Evolutionary conservation across 2,797 vertebrate species (phyloP), one percentile per base, ranked within the genome.

Genomic region (Scolopax rusticola): DNA sequence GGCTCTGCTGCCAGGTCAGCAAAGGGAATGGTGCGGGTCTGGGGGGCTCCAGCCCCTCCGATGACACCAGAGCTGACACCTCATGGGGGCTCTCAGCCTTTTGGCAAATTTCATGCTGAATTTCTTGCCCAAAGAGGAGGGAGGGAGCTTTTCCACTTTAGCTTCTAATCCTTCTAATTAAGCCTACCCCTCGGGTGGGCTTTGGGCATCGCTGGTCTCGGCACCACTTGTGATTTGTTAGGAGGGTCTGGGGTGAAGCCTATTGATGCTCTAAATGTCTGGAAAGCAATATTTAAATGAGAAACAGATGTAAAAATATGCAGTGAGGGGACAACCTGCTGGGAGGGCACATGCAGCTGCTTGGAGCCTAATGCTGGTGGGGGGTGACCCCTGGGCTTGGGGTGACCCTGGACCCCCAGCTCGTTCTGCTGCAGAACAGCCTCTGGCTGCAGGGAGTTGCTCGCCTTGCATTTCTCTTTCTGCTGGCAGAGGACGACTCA

Each of bases 181-280:
- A 41, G 33, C 33, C 33, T 33, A 33, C 33, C 2, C 48, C 33
- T 40, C 0, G 3, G 38, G 1, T 28, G 60, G 21, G 59, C 59
- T 76, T 20, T 0, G 2, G 32, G 32, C 15, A 8, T 21, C 5
- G 0, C 25, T 80, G 27, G 12, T 38, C 5, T 0, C 0, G 2
- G 63, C 56, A 50, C 48, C 8, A 0, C 8, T 14, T 11, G 0
- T 13, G 33, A 19, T 30, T 30, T 38, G 33, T 21, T 0, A 1
- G 54, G 27, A 38, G 11, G 13, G 4, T 20, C 47, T 36, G 9
- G 25, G 12, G 5, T 53, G 45, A 64, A 64, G 23, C 24, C 85
- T 60, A n/a, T 6, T 38, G 94, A 3, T 70, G 84, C 43, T 87
- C 17, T 74, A 4, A 2, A 16, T 0, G 1, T 12, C 57, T 23